Conservation (phyloP, 2,113 vertebrate genomes). For the Pteropus alecto region DNA sequence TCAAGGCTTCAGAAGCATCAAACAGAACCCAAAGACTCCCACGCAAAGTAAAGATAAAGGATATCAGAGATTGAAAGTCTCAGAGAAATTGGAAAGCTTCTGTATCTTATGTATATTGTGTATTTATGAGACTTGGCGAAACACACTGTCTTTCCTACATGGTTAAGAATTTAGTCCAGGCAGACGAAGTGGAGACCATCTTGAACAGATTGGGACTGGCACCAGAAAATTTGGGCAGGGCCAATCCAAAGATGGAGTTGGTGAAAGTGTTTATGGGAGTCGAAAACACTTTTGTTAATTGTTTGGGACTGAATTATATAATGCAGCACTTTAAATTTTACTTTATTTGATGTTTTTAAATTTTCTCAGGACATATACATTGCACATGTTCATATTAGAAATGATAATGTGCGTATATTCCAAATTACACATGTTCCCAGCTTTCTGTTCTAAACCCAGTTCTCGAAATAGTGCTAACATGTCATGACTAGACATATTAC, state of each 20-base stretch:
- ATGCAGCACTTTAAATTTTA: not conserved
- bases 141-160: not conserved
- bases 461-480: constrained; percentile 46
- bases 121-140: not conserved
- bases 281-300: not conserved
- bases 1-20: not conserved
- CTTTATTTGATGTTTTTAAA: not conserved
- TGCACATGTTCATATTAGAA: not conserved
- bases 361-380: not conserved
- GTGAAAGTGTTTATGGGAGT: not conserved
- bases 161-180: not conserved
- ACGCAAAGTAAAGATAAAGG: not conserved
- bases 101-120: not conserved
- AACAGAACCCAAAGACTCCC: not conserved
- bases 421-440: not conserved
- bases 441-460: not conserved
- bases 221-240: not conserved
- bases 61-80: not conserved
- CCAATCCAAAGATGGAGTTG: not conserved
- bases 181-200: not conserved
- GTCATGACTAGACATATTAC: constrained; percentile 26
- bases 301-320: not conserved
- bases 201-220: not conserved
- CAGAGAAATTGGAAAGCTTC: not conserved
- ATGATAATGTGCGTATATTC: not conserved